These are phyloP conservation scores for Zootoca vivipara DNA, from an alignment of 2,113 vertebrate species.

Conservation along the genomic window DNA sequence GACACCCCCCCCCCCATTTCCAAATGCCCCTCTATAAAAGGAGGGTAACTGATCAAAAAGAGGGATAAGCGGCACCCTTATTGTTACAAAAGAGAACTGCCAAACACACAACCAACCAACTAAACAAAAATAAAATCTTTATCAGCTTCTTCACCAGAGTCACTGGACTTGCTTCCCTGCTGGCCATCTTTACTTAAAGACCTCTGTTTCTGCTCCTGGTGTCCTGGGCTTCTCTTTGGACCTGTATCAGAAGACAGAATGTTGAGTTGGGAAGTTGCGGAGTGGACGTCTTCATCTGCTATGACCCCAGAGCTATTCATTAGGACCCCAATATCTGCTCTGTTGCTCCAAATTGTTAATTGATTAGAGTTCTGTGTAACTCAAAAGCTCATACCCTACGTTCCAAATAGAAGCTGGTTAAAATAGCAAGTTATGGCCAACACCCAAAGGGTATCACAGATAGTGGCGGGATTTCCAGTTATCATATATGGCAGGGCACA, in stretches of 20 bases:
- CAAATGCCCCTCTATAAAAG: constrained; percentile 54
- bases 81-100: constrained; percentile 43
- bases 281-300: no score
- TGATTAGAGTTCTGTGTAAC: neutral
- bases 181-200: constrained; percentile 79
- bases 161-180: constrained; percentile 83
- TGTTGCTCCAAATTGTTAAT: neutral
- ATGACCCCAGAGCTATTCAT: no score
- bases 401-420: neutral
- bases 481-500: neutral
- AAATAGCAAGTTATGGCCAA: neutral
- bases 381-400: neutral
- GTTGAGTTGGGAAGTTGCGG: neutral
- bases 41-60: constrained; percentile 44
- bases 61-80: constrained; percentile 57
- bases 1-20: neutral
- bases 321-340: no score
- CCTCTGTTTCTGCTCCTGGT: constrained; percentile 78
- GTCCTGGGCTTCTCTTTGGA: constrained; percentile 76
- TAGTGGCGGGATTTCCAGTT: neutral
- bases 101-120: constrained; percentile 42
- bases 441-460: neutral
- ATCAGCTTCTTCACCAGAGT: constrained; percentile 88
- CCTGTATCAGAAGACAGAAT: constrained; percentile 67
- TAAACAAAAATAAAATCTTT: constrained; percentile 94